Evolutionary conservation across 2,888 invertebrate species (phyloP), one percentile per base, ranked within the genome.

Genomic region (Stenolophus ochropezus): DNA sequence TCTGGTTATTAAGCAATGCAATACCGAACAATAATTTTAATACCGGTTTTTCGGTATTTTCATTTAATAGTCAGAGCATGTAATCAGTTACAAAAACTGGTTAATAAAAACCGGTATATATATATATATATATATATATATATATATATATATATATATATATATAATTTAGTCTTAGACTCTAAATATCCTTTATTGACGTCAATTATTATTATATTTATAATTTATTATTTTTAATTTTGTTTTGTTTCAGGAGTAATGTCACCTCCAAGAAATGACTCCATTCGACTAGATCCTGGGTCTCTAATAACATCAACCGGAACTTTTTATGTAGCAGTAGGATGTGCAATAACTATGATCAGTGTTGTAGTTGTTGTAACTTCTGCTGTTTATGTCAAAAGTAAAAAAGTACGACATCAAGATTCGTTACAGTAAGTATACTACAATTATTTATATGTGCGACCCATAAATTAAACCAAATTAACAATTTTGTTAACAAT

Each of bases 251-350:
- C 85, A 87, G 87, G 87, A 84, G 84, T 87, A 81, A 86, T 86
- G 58, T 86, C 84, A 74, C 92, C 93, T 51, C 91, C 93, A 73
- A 93, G 93, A 86, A 96, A 94, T 87, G 94, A 94, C 85, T 94
- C 94, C 0, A 91, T 94, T n/a, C 91, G 92, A 3, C 88, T 94
- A 75, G 94, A 94, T 56, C 94, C 94, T 2, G 94, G 94, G 83
- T 92, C 92, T 0, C 89, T 92, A 25, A 90, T 91, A 25, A 92
- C 92, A 25, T 91, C 94, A 14, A 93, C 93, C 20, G 93, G 94
- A 0, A 94, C 94, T 0, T 89, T 96, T 82, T 94, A 96, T 86
- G 94, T 96, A 2, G 96, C 96, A 0, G 95, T 96, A 0, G 96
- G 95, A 47, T 95, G 95, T 89, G 96, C 96, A 0, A 93, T 95